Evolutionary conservation across 2,888 invertebrate genomes (phyloP).

Genomic region (Ormyrus labotus): DNA sequence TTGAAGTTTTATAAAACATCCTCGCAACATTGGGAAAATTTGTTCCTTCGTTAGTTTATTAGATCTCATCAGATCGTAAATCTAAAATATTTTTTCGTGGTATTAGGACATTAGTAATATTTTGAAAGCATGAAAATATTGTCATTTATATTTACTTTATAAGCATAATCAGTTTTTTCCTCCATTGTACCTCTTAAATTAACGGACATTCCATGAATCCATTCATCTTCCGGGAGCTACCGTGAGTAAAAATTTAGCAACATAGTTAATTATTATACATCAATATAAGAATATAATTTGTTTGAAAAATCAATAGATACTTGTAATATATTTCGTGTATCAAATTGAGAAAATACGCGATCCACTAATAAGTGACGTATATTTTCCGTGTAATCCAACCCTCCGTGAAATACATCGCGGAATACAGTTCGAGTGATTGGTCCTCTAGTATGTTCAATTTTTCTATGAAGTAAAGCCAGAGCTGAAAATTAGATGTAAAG

Average conservation of each 20-base stretch:
- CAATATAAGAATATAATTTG: neutral
- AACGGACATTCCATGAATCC: slow-evolving; percentile 76
- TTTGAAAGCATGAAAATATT: neutral
- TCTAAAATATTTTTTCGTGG: slow-evolving; percentile 56
- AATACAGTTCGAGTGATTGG: slow-evolving; percentile 64
- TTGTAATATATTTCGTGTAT: slow-evolving; percentile 61
- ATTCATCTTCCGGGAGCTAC: slow-evolving; percentile 61
- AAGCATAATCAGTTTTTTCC: slow-evolving; percentile 75
- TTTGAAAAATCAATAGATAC: slow-evolving; percentile 55
- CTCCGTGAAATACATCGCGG: slow-evolving; percentile 68
- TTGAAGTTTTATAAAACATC: slow-evolving; percentile 75
- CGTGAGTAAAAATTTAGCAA: neutral
- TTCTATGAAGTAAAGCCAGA: slow-evolving; percentile 67
- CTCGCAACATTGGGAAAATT: slow-evolving; percentile 70
- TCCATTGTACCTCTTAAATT: slow-evolving; percentile 78
- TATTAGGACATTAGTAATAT: neutral
- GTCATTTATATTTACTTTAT: slow-evolving; percentile 62
- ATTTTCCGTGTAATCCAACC: slow-evolving; percentile 72
- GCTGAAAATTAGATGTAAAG: slow-evolving; percentile 59
- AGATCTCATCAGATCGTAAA: slow-evolving; percentile 69
- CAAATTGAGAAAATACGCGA: slow-evolving; percentile 66
- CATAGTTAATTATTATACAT: neutral
- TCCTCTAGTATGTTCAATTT: slow-evolving; percentile 65
- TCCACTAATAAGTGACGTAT: slow-evolving; percentile 69
- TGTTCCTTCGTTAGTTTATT: slow-evolving; percentile 70